Evolutionary conservation across 2,113 vertebrate genomes (phyloP), one percentile per base, ranked within the genome.

Genomic region (Toxostoma redivivum): DNA sequence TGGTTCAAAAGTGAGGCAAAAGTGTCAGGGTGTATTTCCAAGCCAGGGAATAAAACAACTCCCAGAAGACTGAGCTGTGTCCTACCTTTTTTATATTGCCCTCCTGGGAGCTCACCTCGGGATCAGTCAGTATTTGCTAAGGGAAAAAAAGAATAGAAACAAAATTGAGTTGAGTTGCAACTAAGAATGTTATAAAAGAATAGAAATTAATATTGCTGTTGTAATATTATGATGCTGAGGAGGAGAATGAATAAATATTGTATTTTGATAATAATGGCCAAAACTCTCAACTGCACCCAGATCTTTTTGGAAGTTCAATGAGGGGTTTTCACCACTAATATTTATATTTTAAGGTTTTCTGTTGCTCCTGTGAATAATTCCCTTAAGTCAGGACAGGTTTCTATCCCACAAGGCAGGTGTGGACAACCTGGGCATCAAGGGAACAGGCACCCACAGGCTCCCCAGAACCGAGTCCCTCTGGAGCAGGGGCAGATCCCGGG

Each of bases 21-120:
- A 38, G 23, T 0, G 5, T 5, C 27, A 2, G 10, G 12, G 14
- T 50, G 16, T 4, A 11, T 62, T 80, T 25, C 65, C 51, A 48
- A 70, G 51, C 57, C 86, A 64, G 67, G 47, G 40, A 93, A 50
- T 15, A 58, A 83, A 90, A 58, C 21, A 88, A 54, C 7, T 33
- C 40, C 64, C 21, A 10, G 3, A 33, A 86, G 21, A 64, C 18
- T 23, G 62, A 67, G 19, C 61, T 48, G 7, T 25, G 15, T 77
- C 98, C 96, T 99, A 99, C 99, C 99, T 99, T 99, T 97, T 98
- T 99, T 73, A 99, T 97, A 92, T 98, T 99, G 98, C 98, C 98
- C 84, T 99, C 99, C 53, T 98, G 98, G 33, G 99, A 98, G 3
- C 98, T 95, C 35, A 98, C 97, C 60, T 99, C 99, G 0, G 98